Conservation (phyloP, 2,888 invertebrate genomes). For the Acronicta leporina region DNA sequence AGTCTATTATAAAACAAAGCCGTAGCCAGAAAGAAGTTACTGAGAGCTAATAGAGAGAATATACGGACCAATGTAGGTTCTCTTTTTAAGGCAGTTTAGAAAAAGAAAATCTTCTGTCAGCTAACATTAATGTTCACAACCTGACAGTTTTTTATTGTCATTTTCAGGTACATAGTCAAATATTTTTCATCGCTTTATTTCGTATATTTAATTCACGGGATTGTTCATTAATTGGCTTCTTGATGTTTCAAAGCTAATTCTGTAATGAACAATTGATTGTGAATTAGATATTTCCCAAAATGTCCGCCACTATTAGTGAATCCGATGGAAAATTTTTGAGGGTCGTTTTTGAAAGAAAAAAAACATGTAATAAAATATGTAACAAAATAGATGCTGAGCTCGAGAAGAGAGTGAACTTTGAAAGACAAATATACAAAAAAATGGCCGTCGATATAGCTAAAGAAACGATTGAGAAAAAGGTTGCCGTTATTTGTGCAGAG, state of each 20-base stretch:
- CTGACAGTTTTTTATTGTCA: not conserved
- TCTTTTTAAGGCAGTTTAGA: not conserved
- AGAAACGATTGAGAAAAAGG: not conserved
- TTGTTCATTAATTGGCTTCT: slow-evolving; percentile 11
- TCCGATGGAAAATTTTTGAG: slow-evolving; percentile 41
- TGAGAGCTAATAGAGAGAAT: not conserved
- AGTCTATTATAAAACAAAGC: too few relatives aligned
- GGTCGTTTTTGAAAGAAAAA: slow-evolving; percentile 53
- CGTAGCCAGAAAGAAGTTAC: too few relatives aligned
- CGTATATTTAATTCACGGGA: not conserved
- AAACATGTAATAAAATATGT: not conserved
- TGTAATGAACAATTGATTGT: slow-evolving; percentile 13
- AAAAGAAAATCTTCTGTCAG: not conserved
- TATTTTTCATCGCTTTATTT: not conserved
- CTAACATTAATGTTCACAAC: not conserved
- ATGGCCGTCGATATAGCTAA: not conserved
- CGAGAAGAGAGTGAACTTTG: not conserved
- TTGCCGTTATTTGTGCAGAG: slow-evolving; percentile 2
- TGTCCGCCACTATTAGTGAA: slow-evolving; percentile 16
- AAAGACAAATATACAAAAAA: not conserved
- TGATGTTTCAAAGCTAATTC: not conserved
- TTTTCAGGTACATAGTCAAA: not conserved
- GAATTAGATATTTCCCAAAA: slow-evolving; percentile 23
- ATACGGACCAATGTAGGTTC: too few relatives aligned
- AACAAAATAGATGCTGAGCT: not conserved